Evolutionary conservation across 2,888 invertebrate genomes (phyloP).

Genomic region (Eupithecia dodoneata): DNA sequence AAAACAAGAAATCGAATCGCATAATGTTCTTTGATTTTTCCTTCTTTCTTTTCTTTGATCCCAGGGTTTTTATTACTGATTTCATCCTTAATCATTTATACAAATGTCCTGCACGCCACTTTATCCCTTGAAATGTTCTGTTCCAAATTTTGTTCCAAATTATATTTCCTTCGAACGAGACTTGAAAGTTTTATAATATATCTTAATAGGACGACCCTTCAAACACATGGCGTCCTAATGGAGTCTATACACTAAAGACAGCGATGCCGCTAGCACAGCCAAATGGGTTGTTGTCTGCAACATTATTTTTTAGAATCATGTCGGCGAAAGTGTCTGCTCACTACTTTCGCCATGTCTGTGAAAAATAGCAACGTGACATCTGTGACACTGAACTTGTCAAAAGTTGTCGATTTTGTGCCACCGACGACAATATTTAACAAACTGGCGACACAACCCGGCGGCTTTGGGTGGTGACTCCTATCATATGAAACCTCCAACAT

Average conservation of each 20-base stretch:
- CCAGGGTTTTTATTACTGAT: too few relatives aligned
- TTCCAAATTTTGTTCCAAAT: neutral
- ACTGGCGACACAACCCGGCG: neutral
- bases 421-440: neutral
- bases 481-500: too few relatives aligned
- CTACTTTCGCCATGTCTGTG: too few relatives aligned
- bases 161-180: neutral
- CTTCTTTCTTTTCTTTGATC: too few relatives aligned
- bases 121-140: neutral
- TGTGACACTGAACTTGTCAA: neutral
- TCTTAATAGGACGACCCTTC: neutral
- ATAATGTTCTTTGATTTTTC: too few relatives aligned
- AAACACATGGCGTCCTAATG: neutral
- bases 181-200: neutral
- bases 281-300: neutral
- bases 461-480: neutral
- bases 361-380: neutral
- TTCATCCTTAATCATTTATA: neutral
- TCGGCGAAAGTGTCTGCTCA: neutral
- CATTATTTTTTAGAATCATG: neutral
- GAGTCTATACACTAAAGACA: neutral
- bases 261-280: neutral
- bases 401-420: neutral
- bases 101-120: neutral
- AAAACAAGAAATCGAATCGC: too few relatives aligned